Evolutionary conservation across 2,888 invertebrate species (phyloP).

Genomic region (Glaucopsyche alexis): DNA sequence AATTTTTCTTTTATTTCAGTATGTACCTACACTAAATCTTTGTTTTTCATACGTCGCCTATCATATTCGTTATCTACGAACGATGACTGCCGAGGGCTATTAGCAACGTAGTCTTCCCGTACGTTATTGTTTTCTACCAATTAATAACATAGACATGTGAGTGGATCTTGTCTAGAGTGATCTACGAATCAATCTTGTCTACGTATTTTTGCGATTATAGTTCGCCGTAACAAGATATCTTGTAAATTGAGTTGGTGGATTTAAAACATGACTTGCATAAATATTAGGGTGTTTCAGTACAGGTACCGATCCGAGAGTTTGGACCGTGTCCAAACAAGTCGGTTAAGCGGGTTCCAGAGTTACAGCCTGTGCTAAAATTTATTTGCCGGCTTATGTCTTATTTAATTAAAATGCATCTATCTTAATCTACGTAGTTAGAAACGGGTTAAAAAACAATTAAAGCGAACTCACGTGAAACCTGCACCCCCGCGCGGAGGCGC

Average conservation of each 20-base stretch:
- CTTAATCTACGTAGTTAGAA: neutral
- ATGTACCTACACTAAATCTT: no score
- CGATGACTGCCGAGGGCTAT: no score
- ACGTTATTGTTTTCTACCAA: no score
- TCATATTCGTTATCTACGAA: no score
- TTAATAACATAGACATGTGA: neutral
- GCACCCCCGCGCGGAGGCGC: neutral
- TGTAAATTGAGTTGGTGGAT: conserved; percentile 11
- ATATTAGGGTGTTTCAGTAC: neutral
- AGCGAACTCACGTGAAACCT: no score
- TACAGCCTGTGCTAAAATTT: neutral
- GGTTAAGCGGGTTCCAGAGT: conserved; percentile 5
- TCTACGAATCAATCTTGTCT: neutral
- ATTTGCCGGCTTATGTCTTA: neutral
- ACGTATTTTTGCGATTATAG: neutral
- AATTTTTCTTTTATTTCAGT: no score
- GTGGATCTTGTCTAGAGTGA: no score
- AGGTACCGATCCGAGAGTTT: conserved; percentile 3
- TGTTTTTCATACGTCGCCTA: no score
- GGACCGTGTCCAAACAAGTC: conserved; percentile 4
- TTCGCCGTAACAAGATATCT: neutral
- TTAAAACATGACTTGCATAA: conserved; percentile 17
- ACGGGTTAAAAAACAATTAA: neutral
- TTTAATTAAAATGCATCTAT: neutral
- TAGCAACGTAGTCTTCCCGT: no score